Conservation (phyloP, 2,888 invertebrate genomes). For the Adelognathus sp. region DNA sequence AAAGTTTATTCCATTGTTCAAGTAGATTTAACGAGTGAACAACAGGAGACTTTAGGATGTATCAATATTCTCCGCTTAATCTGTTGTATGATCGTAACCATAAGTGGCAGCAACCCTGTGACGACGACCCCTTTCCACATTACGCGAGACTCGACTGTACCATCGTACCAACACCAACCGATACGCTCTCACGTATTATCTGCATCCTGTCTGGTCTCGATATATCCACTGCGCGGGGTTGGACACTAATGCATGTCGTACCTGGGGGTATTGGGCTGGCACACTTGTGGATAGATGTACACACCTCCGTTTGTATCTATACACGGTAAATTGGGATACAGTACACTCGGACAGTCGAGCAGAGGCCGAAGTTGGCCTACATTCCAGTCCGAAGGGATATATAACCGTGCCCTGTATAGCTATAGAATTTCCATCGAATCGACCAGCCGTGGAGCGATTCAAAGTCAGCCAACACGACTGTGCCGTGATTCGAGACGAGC, state of each 20-base stretch:
- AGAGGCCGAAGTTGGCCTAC: conserved; percentile 45
- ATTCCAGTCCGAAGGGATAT: conserved; percentile 35
- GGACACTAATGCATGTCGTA: conserved; percentile 16
- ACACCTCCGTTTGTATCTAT: neutral
- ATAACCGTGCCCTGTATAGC: conserved; percentile 10
- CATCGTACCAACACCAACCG: neutral
- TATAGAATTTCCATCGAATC: conserved; percentile 17
- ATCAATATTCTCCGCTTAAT: too few relatives aligned
- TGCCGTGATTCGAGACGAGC: conserved; percentile 39
- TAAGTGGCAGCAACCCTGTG: too few relatives aligned
- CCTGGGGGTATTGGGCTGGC: conserved; percentile 10
- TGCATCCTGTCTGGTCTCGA: conserved; percentile 12
- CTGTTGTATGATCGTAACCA: too few relatives aligned
- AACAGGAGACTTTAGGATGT: too few relatives aligned
- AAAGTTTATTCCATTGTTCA: too few relatives aligned
- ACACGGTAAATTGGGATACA: conserved; percentile 32
- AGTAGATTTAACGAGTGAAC: too few relatives aligned
- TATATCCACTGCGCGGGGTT: conserved; percentile 1
- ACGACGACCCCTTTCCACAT: too few relatives aligned
- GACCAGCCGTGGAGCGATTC: conserved; percentile 20
- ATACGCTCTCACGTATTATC: neutral
- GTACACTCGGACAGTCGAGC: conserved; percentile 35
- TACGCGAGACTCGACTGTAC: neutral
- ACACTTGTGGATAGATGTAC: neutral
- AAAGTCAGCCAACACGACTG: conserved; percentile 27